Conservation (phyloP, 2,113 vertebrate genomes). For the Bagarius yarrelli region DNA sequence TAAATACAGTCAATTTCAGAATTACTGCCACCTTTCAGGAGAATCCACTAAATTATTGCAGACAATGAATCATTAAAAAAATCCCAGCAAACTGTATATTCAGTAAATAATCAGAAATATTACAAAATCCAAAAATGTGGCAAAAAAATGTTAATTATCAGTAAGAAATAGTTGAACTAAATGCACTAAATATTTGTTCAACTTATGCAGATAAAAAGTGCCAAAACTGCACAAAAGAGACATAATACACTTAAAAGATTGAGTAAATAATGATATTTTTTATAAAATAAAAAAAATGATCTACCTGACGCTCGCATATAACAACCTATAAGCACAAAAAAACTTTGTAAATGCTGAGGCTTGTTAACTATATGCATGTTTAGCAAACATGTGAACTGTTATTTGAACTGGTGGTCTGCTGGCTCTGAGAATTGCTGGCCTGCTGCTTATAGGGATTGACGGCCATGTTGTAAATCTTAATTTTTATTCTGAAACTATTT, state of each 20-base stretch:
- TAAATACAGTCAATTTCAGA: conserved; percentile 6
- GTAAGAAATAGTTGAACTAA: neutral
- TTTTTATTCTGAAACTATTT: neutral
- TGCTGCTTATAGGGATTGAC: neutral
- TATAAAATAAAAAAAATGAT: too few relatives aligned
- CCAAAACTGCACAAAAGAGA: too few relatives aligned
- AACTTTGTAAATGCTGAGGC: neutral
- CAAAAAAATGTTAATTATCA: neutral
- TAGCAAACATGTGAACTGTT: neutral
- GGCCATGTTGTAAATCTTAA: neutral
- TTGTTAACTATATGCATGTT: neutral
- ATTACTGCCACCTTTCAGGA: conserved; percentile 7
- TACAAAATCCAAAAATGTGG: neutral
- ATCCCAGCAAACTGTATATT: neutral
- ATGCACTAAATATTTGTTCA: too few relatives aligned
- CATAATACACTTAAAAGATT: too few relatives aligned
- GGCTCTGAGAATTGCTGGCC: neutral
- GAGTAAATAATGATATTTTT: too few relatives aligned
- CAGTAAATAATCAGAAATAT: too few relatives aligned
- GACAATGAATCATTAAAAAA: neutral
- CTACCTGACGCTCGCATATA: too few relatives aligned
- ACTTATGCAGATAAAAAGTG: too few relatives aligned
- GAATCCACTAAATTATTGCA: neutral
- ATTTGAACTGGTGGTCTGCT: neutral
- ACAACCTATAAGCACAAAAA: neutral